Conservation (phyloP, 2,888 invertebrate species). For the Nomada ferruginata region DNA sequence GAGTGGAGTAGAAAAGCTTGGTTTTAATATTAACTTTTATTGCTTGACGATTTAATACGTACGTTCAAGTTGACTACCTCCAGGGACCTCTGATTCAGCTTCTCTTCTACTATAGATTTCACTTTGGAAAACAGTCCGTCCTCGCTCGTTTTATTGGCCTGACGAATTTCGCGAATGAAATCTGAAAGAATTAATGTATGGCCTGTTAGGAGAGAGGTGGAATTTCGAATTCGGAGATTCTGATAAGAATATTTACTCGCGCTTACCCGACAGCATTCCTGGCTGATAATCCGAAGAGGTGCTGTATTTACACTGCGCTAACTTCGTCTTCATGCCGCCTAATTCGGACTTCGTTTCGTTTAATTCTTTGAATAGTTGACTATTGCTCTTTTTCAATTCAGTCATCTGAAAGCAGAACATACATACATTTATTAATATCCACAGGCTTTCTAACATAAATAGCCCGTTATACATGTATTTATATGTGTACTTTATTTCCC, state of each 20-base stretch:
- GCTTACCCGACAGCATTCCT: constrained; percentile 82
- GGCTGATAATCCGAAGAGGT: constrained; percentile 81
- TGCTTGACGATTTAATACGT: constrained; percentile 45
- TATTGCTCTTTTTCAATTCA: constrained; percentile 89
- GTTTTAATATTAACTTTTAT: not conserved
- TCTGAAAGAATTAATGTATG: constrained; percentile 69
- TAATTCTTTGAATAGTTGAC: constrained; percentile 90
- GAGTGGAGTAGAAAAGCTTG: not conserved
- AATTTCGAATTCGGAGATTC: not conserved
- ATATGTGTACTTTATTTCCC: too few species aligned
- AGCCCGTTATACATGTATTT: too few species aligned
- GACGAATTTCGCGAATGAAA: constrained; percentile 82
- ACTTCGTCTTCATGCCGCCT: constrained; percentile 78
- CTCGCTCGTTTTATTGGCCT: constrained; percentile 81
- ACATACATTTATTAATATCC: not conserved
- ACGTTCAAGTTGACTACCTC: constrained; percentile 80
- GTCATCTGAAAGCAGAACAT: constrained; percentile 76
- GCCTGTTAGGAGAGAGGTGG: not conserved
- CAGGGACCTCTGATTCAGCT: constrained; percentile 70
- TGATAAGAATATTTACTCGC: not conserved
- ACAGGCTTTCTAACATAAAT: not conserved
- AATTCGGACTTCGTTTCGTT: constrained; percentile 89
- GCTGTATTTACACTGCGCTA: constrained; percentile 77
- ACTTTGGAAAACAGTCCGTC: constrained; percentile 80
- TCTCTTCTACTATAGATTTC: constrained; percentile 78